phyloP scores from a whole-genome alignment of 2,888 invertebrate species.

The Xanthostigma xanthostigma region DNA sequence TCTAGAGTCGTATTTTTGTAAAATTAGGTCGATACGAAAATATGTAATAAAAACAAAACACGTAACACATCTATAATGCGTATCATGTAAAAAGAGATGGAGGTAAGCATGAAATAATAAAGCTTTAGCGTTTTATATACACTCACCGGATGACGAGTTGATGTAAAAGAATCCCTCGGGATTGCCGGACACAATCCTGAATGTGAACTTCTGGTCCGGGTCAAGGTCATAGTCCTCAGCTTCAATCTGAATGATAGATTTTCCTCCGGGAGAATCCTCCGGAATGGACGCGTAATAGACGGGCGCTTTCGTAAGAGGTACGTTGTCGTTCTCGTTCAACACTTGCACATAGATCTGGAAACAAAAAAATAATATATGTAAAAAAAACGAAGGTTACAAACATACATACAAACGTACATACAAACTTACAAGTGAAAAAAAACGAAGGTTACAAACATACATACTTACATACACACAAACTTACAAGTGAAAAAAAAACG shows the following conservation, averaged over 20 bases:
- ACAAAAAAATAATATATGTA: slow-evolving; percentile 9
- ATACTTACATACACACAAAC: too few species aligned
- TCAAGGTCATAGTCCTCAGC: slow-evolving; percentile 71
- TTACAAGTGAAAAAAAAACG: too few species aligned
- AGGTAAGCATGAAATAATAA: background rate
- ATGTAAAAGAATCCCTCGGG: slow-evolving; percentile 84
- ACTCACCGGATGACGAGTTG: slow-evolving; percentile 64
- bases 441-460: too few species aligned
- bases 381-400: too few species aligned
- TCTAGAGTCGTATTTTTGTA: too few species aligned
- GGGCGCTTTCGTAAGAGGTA: slow-evolving; percentile 74
- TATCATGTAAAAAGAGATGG: background rate
- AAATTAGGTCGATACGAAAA: too few species aligned
- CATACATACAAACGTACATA: too few species aligned
- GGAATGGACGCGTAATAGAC: slow-evolving; percentile 68
- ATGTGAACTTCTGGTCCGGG: slow-evolving; percentile 50
- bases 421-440: too few species aligned
- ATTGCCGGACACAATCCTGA: slow-evolving; percentile 79
- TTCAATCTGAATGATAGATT: slow-evolving; percentile 55
- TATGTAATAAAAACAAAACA: background rate
- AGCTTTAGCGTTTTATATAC: background rate
- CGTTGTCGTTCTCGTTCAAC: slow-evolving; percentile 88
- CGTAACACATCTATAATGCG: background rate
- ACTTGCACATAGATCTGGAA: slow-evolving; percentile 66
- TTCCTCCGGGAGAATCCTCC: slow-evolving; percentile 65